Percentiles rank a stretch among this genome's conserved stretches.
Evolutionary conservation across 2,888 invertebrate species (phyloP).

Genomic region (Scaptodrosophila latifasciaeformis): DNA sequence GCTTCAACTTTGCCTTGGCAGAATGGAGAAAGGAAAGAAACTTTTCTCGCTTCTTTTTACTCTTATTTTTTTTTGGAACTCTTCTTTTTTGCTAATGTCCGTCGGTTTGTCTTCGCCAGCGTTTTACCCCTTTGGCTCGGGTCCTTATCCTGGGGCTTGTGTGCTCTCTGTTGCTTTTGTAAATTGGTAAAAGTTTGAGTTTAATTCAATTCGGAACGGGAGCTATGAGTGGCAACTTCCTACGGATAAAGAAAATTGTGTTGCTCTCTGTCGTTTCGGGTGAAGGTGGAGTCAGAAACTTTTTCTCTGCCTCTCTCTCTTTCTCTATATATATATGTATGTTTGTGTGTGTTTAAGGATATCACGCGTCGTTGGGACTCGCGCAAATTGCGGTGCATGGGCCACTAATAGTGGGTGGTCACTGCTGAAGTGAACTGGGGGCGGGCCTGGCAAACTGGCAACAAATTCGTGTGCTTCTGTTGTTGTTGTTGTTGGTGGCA

Average conservation of each 20-base stretch:
- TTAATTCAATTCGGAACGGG: slow-evolving; percentile 73
- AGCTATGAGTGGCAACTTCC: slow-evolving; percentile 69
- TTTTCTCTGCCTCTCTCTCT: background rate
- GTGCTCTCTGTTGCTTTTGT: slow-evolving; percentile 66
- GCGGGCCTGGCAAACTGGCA: slow-evolving; percentile 43
- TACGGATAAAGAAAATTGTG: slow-evolving; percentile 50
- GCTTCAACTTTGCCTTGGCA: slow-evolving; percentile 34
- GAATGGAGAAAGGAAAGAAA: no score
- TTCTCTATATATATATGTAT: background rate
- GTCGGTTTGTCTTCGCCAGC: background rate
- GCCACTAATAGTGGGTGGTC: slow-evolving; percentile 34
- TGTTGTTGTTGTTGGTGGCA: slow-evolving; percentile 29
- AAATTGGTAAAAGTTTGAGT: slow-evolving; percentile 70
- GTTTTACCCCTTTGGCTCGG: background rate
- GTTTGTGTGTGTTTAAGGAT: slow-evolving; percentile 47
- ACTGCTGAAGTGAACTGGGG: background rate
- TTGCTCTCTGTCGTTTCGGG: slow-evolving; percentile 1
- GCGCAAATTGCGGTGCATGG: slow-evolving; percentile 65
- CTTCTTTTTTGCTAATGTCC: background rate
- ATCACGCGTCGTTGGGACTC: slow-evolving; percentile 43
- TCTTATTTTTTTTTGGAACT: background rate
- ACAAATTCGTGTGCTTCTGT: slow-evolving; percentile 51
- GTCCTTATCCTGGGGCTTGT: no score
- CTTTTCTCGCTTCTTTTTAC: background rate
- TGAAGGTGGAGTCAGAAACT: background rate